Evolutionary conservation across 2,113 vertebrate genomes (phyloP).

Genomic region (Hydropotes inermis): DNA sequence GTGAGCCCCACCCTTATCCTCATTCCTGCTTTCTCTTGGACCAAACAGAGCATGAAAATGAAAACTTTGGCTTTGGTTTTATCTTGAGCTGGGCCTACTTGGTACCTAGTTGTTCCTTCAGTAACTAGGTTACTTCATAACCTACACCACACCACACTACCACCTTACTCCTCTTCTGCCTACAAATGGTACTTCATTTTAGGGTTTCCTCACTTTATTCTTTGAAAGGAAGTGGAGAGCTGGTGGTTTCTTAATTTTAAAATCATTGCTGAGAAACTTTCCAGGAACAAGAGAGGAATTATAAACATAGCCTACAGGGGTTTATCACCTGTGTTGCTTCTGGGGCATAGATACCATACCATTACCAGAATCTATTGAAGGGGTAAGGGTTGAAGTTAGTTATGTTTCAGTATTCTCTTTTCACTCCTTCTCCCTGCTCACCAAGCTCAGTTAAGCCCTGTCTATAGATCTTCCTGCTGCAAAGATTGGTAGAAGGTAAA

Average conservation of each 20-base stretch:
- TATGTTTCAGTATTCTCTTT: background rate
- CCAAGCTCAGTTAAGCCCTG: background rate
- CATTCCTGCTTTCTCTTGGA: background rate
- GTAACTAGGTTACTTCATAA: background rate
- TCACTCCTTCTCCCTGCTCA: background rate
- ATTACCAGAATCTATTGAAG: background rate
- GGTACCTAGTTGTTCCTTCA: background rate
- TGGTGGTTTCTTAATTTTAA: background rate
- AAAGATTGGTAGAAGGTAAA: background rate
- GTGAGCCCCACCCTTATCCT: background rate
- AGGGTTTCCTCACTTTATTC: slow-evolving; percentile 9
- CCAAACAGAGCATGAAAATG: background rate
- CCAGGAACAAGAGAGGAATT: slow-evolving; percentile 16
- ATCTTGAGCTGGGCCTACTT: background rate
- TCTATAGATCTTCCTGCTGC: background rate
- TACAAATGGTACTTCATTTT: background rate
- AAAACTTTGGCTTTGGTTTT: background rate
- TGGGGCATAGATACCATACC: background rate
- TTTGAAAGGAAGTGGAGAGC: background rate
- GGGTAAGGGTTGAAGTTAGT: background rate
- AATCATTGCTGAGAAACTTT: background rate
- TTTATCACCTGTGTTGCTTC: background rate
- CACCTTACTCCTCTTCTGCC: background rate
- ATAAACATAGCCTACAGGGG: background rate
- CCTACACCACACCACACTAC: background rate